Evolutionary conservation across 2,113 vertebrate species (phyloP), one percentile per base, ranked within the genome.

Genomic region (Pipa parva): DNA sequence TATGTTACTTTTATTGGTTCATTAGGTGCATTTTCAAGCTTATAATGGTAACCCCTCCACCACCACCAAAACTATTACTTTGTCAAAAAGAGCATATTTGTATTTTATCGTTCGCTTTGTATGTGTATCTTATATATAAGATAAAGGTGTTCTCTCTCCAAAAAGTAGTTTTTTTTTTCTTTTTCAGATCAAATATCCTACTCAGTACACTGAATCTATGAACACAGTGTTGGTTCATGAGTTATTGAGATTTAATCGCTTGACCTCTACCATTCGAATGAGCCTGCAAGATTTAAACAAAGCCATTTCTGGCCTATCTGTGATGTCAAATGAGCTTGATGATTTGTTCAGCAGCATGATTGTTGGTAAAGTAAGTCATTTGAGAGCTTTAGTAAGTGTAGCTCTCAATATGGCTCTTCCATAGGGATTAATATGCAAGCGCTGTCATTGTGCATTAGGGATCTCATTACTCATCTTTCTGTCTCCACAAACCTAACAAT

Each of bases 281-380:
- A 73, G 71, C 31, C 57, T 75, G 45, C 48, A 50, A 42, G 62
- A 73, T 59, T 64, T 73, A 59, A 71, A 46, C 26, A 69, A 63
- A 60, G 74, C 74, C 13, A 59, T 71, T 56, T 54, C 57, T 42
- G 74, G 74, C 13, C 66, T 71, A 24, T 59, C 66, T 24, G 66
- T 73, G 49, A 60, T 73, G 65, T 73, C 74, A 36, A 57, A 45
- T 49, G 62, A 75, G 51, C 72, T 73, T 25, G 74, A 75, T 54
- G 74, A 73, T 57, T 71, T 71, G 60, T 71, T 65, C 62, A 71
- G 57, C 59, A 71, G 71, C 56, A 64, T 75, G 39, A 70, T 71
- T 62, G 65, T 75, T 28, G 74, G 71, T 63, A 75, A 75, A 61
- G 74, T 75, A 55, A 69, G 66, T 69, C 31, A 69, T 69, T 69